phyloP scores from a whole-genome alignment of 2,797 vertebrate genomes.

The Oreochromis mossambicus region DNA sequence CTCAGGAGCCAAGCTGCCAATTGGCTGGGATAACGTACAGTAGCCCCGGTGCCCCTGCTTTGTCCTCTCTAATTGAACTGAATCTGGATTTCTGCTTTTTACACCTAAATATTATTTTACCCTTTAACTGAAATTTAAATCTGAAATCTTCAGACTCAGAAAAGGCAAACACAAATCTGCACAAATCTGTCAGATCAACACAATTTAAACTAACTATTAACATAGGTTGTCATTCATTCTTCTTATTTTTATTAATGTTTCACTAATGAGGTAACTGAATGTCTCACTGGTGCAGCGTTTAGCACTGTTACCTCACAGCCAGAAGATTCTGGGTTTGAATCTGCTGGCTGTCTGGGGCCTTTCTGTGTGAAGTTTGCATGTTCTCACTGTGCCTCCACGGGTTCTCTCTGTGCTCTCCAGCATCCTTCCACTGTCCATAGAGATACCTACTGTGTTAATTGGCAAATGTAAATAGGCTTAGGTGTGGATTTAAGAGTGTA shows the following conservation, averaged over 20 bases:
- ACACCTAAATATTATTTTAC: not conserved
- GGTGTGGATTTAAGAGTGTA: not conserved
- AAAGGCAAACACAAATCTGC: not conserved
- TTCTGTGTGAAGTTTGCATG: not conserved
- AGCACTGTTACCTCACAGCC: not conserved
- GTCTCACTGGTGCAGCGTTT: not conserved
- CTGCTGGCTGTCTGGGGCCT: not conserved
- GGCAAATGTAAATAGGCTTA: not conserved
- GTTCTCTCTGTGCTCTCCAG: not conserved
- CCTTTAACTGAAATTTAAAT: not conserved
- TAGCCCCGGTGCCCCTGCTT: not conserved
- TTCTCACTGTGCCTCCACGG: not conserved
- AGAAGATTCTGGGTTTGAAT: not conserved
- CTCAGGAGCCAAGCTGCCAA: conserved; percentile 41
- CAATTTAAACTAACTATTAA: not conserved
- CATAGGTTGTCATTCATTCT: not conserved
- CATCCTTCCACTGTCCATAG: not conserved
- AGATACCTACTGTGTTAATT: not conserved
- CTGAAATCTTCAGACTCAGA: not conserved
- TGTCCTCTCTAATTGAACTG: not conserved
- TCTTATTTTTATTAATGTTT: not conserved
- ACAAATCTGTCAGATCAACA: not conserved
- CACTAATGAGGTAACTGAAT: not conserved
- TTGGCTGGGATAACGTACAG: conserved; percentile 10
- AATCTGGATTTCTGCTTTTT: not conserved